Evolutionary conservation across 1,140 invertebrate genomes (phyloP), one percentile per base, ranked within the genome.

Genomic region (Rhyacophila brunnea): DNA sequence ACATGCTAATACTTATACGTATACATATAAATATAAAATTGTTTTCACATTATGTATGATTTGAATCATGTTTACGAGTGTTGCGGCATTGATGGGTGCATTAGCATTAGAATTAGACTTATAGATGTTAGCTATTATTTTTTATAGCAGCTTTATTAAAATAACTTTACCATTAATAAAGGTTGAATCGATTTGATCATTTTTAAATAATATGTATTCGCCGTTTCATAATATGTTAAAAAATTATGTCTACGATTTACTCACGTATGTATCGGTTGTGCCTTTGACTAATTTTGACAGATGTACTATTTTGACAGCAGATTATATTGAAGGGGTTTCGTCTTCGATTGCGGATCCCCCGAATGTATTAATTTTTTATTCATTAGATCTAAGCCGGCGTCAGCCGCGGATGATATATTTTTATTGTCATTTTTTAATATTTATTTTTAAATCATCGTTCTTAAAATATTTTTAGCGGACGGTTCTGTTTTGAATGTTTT

Each of bases 41-140:
- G 46, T 56, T 56, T 56, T 56, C 43, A 56, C 46, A 56, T 56
- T 56, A 43, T 56, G 53, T 56, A 56, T 47, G 38, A 47, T 56
- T 56, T 45, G 42, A 54, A 23, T 34, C 15, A 32, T 54, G 23
- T 54, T 34, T 45, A 34, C 32, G 40, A 32, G 32, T 32, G 28
- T 28, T 45, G 34, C 28, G n/a, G 17, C 34, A 19, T 42, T 54
- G 42, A 32, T 28, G 40, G 34, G 51, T 45, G 42, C 42, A 54
- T 44, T 17, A n/a, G n/a, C n/a, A n/a, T n/a, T n/a, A n/a, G n/a
- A n/a, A n/a, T n/a, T n/a, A n/a, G n/a, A n/a, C n/a, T n/a, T n/a
- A 34, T 38, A 45, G 28, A 44, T 13, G 11, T 1, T 45, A 45
- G 51, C 17, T 45, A 44, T 23, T 44, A 28, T 34, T 17, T 44